These are phyloP conservation scores for Lota lota DNA, from an alignment of 2,113 vertebrate genomes.

Conservation along the genomic window DNA sequence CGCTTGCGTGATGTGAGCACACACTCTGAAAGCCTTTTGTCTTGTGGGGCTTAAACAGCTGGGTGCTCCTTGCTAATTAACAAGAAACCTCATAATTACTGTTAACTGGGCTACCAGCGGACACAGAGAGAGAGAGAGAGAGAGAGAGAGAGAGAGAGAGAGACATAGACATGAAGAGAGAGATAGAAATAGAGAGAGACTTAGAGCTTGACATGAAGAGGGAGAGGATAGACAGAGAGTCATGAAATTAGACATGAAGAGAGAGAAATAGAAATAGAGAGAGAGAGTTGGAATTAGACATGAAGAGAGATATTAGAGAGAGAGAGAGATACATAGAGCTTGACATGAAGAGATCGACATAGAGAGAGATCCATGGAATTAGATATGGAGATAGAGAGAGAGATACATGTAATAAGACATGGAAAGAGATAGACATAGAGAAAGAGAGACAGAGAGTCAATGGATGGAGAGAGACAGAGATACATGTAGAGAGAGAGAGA, in stretches of 20 bases:
- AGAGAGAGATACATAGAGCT: no score
- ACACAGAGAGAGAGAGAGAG: conserved; percentile 31
- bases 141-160: background rate
- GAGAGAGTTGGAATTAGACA: background rate
- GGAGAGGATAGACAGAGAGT: background rate
- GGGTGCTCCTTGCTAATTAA: conserved; percentile 71
- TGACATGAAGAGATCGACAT: no score
- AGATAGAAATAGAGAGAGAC: conserved; percentile 25
- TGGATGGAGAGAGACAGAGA: no score
- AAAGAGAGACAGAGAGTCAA: no score
- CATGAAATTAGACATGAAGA: background rate
- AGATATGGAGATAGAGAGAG: conserved; percentile 2
- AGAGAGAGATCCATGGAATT: no score
- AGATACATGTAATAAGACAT: conserved; percentile 2
- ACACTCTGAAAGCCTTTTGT: conserved; percentile 54
- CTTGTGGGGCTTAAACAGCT: conserved; percentile 69
- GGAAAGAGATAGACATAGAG: conserved; percentile 2
- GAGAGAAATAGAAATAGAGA: background rate
- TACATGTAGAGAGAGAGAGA: no score
- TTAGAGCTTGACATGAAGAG: background rate
- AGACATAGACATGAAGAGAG: background rate
- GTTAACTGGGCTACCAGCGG: conserved; percentile 61
- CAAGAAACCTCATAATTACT: conserved; percentile 66
- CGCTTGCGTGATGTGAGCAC: conserved; percentile 33
- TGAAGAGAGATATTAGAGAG: background rate